Evolutionary conservation across 1,140 invertebrate species (phyloP).

Genomic region (Ceratina australensis): DNA sequence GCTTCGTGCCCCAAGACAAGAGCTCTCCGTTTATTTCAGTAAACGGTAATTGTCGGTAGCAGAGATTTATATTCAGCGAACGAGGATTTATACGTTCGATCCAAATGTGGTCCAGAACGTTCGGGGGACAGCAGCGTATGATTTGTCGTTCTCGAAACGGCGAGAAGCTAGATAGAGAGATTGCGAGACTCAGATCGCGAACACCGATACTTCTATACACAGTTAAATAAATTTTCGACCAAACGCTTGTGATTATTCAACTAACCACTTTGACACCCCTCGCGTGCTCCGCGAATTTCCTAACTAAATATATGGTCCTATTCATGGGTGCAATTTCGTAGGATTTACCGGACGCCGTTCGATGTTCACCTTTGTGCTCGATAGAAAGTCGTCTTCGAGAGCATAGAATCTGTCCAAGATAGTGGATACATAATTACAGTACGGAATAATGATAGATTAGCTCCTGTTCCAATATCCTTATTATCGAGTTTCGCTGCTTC

Average conservation of each 20-base stretch:
- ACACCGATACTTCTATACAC: not conserved
- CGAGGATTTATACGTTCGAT: not conserved
- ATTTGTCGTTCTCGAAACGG: slow-evolving; percentile 20
- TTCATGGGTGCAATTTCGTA: slow-evolving; percentile 18
- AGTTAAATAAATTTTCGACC: slow-evolving; percentile 25
- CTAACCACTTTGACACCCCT: slow-evolving; percentile 27
- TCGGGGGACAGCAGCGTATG: not conserved
- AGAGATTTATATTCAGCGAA: not conserved
- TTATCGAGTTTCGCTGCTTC: too few species aligned
- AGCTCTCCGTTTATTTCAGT: too few species aligned
- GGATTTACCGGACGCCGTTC: not conserved
- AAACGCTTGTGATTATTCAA: slow-evolving; percentile 31
- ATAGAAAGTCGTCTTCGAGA: too few species aligned
- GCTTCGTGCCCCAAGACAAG: not conserved
- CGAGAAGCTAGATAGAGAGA: not conserved
- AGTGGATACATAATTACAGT: too few species aligned
- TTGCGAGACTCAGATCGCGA: slow-evolving; percentile 20
- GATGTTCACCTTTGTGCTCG: too few species aligned
- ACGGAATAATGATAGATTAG: too few species aligned
- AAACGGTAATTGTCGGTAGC: not conserved
- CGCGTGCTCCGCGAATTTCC: not conserved
- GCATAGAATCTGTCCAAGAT: too few species aligned
- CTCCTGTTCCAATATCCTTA: too few species aligned
- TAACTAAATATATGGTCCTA: slow-evolving; percentile 26
- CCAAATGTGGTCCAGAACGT: slow-evolving; percentile 7